Conservation (phyloP, 1,140 invertebrate species). For the Procambarus virginalis region DNA sequence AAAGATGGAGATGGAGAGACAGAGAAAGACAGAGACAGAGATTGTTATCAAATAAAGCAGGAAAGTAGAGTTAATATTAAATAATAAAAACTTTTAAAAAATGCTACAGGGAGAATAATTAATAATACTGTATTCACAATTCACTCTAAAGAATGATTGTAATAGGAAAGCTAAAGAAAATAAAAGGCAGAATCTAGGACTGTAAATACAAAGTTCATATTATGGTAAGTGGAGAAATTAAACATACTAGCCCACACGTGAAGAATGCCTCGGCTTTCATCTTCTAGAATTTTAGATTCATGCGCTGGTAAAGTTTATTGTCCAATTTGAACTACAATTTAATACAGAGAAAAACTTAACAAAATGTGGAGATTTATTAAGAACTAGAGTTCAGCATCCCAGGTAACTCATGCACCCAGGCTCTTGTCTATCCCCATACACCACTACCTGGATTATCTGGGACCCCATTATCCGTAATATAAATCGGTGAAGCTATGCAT, state of each 20-base stretch:
- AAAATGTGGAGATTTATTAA: neutral
- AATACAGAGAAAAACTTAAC: neutral
- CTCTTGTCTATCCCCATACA: conserved; percentile 16
- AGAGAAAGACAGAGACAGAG: too few relatives aligned
- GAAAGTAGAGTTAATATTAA: too few relatives aligned
- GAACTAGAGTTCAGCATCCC: neutral
- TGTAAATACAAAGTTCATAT: neutral
- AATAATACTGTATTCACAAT: too few relatives aligned
- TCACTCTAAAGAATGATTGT: too few relatives aligned
- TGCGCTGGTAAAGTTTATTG: neutral
- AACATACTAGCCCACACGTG: neutral
- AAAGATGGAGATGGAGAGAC: too few relatives aligned
- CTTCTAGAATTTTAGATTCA: conserved; percentile 1
- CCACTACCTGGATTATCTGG: conserved; percentile 11
- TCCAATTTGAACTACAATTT: neutral
- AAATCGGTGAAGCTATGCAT: neutral
- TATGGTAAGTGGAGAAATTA: neutral
- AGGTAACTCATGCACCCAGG: conserved; percentile 11
- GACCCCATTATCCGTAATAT: neutral
- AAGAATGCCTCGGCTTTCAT: neutral
- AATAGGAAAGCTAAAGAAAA: too few relatives aligned
- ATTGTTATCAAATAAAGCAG: too few relatives aligned
- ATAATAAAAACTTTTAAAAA: too few relatives aligned
- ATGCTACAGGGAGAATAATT: too few relatives aligned
- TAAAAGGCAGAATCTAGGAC: too few relatives aligned